Evolutionary conservation across 1,140 invertebrate genomes (phyloP), one percentile per base, ranked within the genome.

Genomic region (Linepithema humile): DNA sequence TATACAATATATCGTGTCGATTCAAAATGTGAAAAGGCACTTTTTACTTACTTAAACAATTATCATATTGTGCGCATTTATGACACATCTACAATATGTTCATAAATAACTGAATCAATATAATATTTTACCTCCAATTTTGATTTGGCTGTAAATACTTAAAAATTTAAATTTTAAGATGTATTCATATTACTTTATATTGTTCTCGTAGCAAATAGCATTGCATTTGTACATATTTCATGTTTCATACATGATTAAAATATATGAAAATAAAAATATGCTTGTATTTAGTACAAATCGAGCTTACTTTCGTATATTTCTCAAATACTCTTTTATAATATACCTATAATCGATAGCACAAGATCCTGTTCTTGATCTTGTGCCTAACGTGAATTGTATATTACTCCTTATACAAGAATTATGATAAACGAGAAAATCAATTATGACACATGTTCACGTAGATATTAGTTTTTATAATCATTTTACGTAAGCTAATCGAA

Each of bases 101-200:
- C n/a, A n/a, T n/a, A n/a, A n/a, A n/a, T 45, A 12, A 43, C 3
- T 1, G 17, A 69, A 48, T 69, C 7, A 70, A 0, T 53, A 59
- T n/a, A 43, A 60, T 23, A 59, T 10, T 9, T 17, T 50, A 9
- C 12, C n/a, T n/a, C n/a, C n/a, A n/a, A n/a, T 45, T 43, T 9
- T 48, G 12, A 29, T 55, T 65, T 17, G 32, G 43, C 60, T 65
- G 60, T 53, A 77, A 65, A 77, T 77, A 77, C 60, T 77, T 77
- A 77, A 77, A 48, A 65, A 12, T 26, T 77, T 15, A 20, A 64
- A 35, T 26, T 26, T 15, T 1, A 1, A n/a, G n/a, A n/a, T 32
- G 38, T 23, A 48, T 43, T 60, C 59, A 7, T 74, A 45, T 62
- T 77, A 50, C 35, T 40, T 60, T 40, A 23, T 3, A 3, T 55